Conservation (phyloP, 2,113 vertebrate genomes). For the Campylomormyrus numenius region DNA sequence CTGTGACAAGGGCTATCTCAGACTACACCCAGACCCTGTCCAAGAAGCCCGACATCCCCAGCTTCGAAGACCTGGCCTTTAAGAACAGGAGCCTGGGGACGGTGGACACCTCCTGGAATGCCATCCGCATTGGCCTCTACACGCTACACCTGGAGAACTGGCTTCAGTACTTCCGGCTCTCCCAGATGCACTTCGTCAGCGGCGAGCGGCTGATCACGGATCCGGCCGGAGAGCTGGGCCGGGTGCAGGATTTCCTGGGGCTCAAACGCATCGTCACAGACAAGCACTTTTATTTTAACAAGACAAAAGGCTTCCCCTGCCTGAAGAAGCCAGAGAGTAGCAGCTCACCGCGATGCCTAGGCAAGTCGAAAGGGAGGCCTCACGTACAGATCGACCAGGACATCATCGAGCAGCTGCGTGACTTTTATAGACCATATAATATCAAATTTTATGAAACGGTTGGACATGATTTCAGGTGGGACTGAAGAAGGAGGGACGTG, state of each 20-base stretch:
- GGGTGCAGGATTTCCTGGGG: slow-evolving; percentile 87
- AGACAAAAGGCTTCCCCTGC: slow-evolving; percentile 92
- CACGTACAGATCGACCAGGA: slow-evolving; percentile 87
- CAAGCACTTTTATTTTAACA: slow-evolving; percentile 95
- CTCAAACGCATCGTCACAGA: slow-evolving; percentile 80
- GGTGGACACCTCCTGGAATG: slow-evolving; percentile 83
- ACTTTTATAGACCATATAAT: slow-evolving; percentile 91
- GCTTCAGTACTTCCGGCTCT: slow-evolving; percentile 81
- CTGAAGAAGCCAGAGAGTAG: slow-evolving; percentile 76
- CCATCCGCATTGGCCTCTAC: slow-evolving; percentile 87
- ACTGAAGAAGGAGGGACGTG: slow-evolving; percentile 45
- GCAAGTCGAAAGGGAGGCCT: slow-evolving; percentile 88
- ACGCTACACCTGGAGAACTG: slow-evolving; percentile 80
- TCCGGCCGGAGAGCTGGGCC: slow-evolving; percentile 80
- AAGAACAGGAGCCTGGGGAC: slow-evolving; percentile 77
- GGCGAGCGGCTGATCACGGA: slow-evolving; percentile 85
- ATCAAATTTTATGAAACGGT: slow-evolving; percentile 88
- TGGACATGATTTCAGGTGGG: slow-evolving; percentile 89
- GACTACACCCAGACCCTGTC: slow-evolving; percentile 61
- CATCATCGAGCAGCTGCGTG: slow-evolving; percentile 81
- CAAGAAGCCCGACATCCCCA: slow-evolving; percentile 82
- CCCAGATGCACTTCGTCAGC: slow-evolving; percentile 88
- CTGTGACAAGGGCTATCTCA: slow-evolving; percentile 59
- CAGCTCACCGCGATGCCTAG: slow-evolving; percentile 76
- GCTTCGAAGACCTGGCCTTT: slow-evolving; percentile 84